A percentile compares a stretch with the other conserved stretches of the same genome.
These are phyloP conservation scores for Monodelphis domestica DNA, from an alignment of 2,797 vertebrate genomes.

Conservation along the genomic window DNA sequence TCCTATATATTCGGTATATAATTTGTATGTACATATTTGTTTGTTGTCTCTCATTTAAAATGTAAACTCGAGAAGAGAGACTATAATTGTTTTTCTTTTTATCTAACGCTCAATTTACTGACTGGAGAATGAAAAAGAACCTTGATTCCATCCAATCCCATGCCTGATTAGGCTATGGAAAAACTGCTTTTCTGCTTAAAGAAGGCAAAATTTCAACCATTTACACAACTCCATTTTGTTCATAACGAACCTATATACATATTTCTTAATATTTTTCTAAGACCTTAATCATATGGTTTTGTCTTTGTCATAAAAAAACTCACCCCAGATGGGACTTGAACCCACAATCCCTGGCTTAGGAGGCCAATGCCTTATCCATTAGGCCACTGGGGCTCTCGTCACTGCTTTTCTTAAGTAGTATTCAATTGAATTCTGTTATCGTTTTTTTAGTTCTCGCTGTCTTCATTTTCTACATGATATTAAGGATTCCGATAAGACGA, in stretches of 20 bases:
- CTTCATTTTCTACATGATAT: background rate
- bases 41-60: background rate
- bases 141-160: background rate
- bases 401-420: fast-evolving
- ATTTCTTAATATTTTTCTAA: no score
- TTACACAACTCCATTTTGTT: no score
- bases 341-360: conserved; percentile 73
- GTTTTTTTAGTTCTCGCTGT: background rate
- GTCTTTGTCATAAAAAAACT: background rate
- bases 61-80: background rate
- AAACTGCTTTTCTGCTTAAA: no score
- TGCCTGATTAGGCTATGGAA: background rate
- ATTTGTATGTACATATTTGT: background rate
- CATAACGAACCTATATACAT: no score
- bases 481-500: background rate
- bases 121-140: background rate
- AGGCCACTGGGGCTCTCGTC: conserved; percentile 56
- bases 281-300: no score
- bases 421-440: background rate
- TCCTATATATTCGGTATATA: background rate
- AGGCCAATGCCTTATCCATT: conserved; percentile 75
- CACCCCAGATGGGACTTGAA: conserved; percentile 74
- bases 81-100: background rate
- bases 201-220: no score
- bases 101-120: background rate